Conservation (phyloP, 2,113 vertebrate genomes). For the Erythrolamprus reginae region DNA sequence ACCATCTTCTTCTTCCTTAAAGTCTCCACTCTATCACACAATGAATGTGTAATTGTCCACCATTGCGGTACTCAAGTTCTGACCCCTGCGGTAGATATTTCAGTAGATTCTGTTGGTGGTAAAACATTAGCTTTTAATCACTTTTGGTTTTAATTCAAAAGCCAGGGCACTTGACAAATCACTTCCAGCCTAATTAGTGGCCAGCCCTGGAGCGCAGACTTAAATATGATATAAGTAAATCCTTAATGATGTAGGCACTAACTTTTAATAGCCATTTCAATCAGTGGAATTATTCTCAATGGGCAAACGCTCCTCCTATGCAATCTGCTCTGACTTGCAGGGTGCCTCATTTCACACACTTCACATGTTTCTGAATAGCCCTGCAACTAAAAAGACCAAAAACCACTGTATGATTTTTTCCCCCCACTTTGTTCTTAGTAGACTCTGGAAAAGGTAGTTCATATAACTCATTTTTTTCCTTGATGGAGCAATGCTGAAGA, state of each 20-base stretch:
- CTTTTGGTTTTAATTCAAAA: constrained; percentile 71
- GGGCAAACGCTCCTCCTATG: constrained; percentile 21
- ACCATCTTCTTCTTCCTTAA: background rate
- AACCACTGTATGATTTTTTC: background rate
- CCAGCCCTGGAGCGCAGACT: constrained; percentile 59
- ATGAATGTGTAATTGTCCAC: constrained; percentile 28
- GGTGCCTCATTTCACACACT: background rate
- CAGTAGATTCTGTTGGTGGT: constrained; percentile 52
- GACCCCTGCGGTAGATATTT: constrained; percentile 45
- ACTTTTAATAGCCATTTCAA: constrained; percentile 73
- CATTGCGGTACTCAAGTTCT: constrained; percentile 22
- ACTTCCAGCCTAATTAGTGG: constrained; percentile 70
- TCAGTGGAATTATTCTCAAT: constrained; percentile 59
- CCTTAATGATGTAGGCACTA: constrained; percentile 39
- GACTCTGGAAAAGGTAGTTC: background rate
- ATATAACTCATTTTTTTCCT: background rate
- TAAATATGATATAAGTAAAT: constrained; percentile 60
- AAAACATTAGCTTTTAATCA: constrained; percentile 69
- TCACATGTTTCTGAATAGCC: rapidly evolving
- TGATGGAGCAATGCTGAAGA: background rate
- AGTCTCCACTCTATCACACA: constrained; percentile 5
- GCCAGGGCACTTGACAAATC: constrained; percentile 69
- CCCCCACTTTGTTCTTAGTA: background rate
- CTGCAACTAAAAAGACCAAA: background rate
- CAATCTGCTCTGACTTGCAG: background rate